These are phyloP conservation scores for Aspiorhynchus laticeps DNA, from an alignment of 2,113 vertebrate species.

Conservation along the genomic window DNA sequence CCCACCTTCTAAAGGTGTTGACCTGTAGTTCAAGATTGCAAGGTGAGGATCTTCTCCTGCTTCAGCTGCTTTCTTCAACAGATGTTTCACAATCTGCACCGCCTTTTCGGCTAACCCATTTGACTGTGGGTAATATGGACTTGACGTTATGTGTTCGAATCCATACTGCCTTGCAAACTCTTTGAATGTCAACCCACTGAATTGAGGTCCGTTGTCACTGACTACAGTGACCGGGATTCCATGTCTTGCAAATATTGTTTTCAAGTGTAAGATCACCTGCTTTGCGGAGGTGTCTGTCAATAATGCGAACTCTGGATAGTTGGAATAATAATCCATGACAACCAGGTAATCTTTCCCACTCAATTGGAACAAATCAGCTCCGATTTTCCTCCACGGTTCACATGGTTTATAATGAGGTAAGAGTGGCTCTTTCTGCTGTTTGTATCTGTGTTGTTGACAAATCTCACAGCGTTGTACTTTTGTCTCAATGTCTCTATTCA, in stretches of 20 bases:
- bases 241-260: background rate
- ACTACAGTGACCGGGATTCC: background rate
- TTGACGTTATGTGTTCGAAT: background rate
- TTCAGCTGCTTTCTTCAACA: background rate
- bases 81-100: background rate
- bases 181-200: background rate
- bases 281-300: background rate
- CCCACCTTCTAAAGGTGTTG: no score
- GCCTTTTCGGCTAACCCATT: background rate
- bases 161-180: background rate
- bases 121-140: background rate
- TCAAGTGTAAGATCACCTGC: background rate
- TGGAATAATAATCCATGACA: background rate
- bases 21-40: background rate
- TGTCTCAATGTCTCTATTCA: background rate
- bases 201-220: background rate
- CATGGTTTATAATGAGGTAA: background rate
- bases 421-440: background rate
- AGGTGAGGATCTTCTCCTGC: background rate
- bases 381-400: background rate
- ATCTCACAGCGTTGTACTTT: background rate
- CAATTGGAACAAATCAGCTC: background rate
- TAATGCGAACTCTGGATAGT: background rate
- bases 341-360: conserved; percentile 4
- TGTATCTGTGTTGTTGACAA: background rate